These are phyloP conservation scores for Aegotheles bennettii DNA, from an alignment of 2,113 vertebrate genomes.

Conservation along the genomic window DNA sequence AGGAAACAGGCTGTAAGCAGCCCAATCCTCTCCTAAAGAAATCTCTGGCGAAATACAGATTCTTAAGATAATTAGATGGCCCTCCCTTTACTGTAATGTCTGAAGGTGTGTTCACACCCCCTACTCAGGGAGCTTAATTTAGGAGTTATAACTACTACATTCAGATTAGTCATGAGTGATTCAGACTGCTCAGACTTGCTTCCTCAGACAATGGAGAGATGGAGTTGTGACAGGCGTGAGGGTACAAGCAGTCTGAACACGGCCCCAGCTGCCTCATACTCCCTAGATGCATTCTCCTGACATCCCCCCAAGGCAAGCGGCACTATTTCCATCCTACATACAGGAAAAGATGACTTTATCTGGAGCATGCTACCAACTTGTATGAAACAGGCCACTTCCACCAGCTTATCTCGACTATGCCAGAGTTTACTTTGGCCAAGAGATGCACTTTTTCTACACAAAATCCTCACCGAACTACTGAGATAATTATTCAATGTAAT, in stretches of 20 bases:
- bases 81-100: background rate
- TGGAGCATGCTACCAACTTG: background rate
- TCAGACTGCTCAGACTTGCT: slow-evolving; percentile 15
- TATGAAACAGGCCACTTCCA: background rate
- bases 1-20: background rate
- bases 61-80: background rate
- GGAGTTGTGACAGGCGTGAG: slow-evolving; percentile 1
- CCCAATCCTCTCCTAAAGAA: background rate
- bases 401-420: background rate
- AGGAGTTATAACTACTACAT: slow-evolving; percentile 18
- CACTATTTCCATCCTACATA: background rate
- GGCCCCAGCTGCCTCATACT: background rate
- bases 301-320: background rate
- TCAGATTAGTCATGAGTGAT: slow-evolving; percentile 40
- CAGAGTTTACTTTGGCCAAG: slow-evolving; percentile 35
- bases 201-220: slow-evolving; percentile 24
- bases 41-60: background rate
- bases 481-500: background rate
- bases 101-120: slow-evolving; percentile 47
- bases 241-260: background rate
- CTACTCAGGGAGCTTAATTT: background rate
- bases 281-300: background rate
- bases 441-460: background rate
- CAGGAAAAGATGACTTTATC: background rate
- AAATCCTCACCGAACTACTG: background rate